phyloP scores from a whole-genome alignment of 1,140 invertebrate genomes.

The Drosophila arawakana region DNA sequence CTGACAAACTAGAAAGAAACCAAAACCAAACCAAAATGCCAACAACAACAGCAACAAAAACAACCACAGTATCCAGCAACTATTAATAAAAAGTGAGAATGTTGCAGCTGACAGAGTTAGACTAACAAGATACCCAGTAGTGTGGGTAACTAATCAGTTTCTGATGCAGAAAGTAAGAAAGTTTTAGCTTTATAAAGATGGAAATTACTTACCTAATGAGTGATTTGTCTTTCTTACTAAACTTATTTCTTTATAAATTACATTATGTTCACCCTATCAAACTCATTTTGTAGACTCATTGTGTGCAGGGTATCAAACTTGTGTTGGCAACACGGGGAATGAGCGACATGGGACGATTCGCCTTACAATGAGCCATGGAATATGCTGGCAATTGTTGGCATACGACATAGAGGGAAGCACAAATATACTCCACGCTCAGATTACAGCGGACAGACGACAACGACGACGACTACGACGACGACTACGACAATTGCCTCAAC shows the following conservation, averaged over 20 bases:
- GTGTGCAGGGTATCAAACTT: conserved; percentile 27
- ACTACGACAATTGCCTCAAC: conserved; percentile 79
- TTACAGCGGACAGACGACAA: conserved; percentile 51
- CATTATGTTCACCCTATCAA: neutral
- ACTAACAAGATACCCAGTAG: conserved; percentile 17
- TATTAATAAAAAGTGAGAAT: conserved; percentile 30
- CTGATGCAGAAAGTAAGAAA: too few species aligned
- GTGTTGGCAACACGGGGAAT: neutral
- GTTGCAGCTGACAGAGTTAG: neutral
- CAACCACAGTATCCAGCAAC: conserved; percentile 10
- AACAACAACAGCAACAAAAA: conserved; percentile 34
- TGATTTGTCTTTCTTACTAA: too few species aligned
- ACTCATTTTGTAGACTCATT: neutral
- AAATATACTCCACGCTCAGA: conserved; percentile 48
- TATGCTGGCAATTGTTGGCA: conserved; percentile 59
- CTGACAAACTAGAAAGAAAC: conserved; percentile 67
- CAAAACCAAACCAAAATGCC: conserved; percentile 48
- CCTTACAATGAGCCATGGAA: conserved; percentile 73
- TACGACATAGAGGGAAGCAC: neutral
- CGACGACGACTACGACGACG: conserved; percentile 31
- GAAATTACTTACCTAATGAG: too few species aligned
- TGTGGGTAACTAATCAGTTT: neutral
- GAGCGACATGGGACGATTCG: conserved; percentile 22
- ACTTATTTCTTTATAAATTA: too few species aligned
- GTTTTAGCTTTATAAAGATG: too few species aligned